Conservation (phyloP, 1,140 invertebrate species). For the Andricus grossulariae region DNA sequence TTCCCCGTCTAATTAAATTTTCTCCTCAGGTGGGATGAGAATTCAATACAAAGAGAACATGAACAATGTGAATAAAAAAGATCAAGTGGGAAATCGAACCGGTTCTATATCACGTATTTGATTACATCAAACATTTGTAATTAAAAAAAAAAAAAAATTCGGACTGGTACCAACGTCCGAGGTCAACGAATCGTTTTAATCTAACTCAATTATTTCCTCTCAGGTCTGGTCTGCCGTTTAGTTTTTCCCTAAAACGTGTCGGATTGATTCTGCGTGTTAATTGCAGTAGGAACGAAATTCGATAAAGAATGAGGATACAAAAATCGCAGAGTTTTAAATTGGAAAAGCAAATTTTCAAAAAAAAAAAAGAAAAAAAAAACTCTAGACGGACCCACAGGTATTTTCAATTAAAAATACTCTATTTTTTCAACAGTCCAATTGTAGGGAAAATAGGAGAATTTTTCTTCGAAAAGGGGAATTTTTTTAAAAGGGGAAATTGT, state of each 20-base stretch:
- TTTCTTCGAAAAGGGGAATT: too few species aligned
- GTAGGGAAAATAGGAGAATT: too few species aligned
- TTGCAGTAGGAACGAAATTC: neutral
- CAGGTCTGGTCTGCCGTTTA: conserved; percentile 9
- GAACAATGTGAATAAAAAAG: conserved; percentile 1
- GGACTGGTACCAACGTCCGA: neutral
- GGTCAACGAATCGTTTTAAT: conserved; percentile 35
- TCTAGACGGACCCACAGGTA: neutral
- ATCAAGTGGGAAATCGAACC: conserved; percentile 12
- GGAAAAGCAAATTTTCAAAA: too few species aligned
- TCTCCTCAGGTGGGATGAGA: neutral
- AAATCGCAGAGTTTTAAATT: too few species aligned
- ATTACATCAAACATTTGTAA: conserved; percentile 10
- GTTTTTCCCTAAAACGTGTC: conserved; percentile 11
- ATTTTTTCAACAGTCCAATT: too few species aligned
- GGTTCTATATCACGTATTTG: conserved; percentile 19
- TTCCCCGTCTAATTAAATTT: neutral
- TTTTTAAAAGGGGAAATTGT: too few species aligned
- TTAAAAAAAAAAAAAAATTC: conserved; percentile 3
- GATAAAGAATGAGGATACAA: neutral
- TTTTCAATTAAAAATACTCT: too few species aligned
- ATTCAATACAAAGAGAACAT: neutral
- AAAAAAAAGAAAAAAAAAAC: neutral
- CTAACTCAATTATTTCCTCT: conserved; percentile 39
- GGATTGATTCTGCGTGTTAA: conserved; percentile 14